phyloP scores from a whole-genome alignment of 2,113 vertebrate genomes.

The Dipodomys spectabilis region DNA sequence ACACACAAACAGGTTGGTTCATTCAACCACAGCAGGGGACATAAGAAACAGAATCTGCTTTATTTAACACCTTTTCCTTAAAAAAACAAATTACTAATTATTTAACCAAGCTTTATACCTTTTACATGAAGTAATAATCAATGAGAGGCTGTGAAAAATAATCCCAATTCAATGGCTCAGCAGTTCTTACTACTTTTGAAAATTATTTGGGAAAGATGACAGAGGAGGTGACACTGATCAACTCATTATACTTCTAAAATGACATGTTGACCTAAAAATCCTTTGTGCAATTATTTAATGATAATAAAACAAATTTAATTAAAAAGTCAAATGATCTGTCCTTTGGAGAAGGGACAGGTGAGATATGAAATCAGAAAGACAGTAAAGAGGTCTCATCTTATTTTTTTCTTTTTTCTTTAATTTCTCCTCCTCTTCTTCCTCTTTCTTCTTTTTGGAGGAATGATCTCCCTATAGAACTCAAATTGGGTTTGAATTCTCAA shows the following conservation, averaged over 20 bases:
- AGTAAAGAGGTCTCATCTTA: constrained; percentile 9
- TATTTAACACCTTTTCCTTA: constrained; percentile 22
- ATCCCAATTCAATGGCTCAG: neutral
- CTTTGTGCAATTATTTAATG: too few species aligned
- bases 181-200: constrained; percentile 17
- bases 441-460: neutral
- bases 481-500: neutral
- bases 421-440: neutral
- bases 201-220: neutral
- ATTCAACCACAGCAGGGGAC: neutral
- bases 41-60: constrained; percentile 36
- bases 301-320: too few species aligned
- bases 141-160: constrained; percentile 20
- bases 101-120: constrained; percentile 29
- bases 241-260: too few species aligned
- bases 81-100: neutral
- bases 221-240: too few species aligned
- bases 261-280: too few species aligned
- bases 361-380: neutral
- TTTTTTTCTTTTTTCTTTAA: neutral
- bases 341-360: neutral
- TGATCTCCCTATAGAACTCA: neutral
- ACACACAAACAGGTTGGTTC: neutral
- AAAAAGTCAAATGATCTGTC: too few species aligned
- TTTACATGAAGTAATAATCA: constrained; percentile 46